Evolutionary conservation across 2,797 vertebrate species (phyloP).

Genomic region (Muraenolepis orangiensis): DNA sequence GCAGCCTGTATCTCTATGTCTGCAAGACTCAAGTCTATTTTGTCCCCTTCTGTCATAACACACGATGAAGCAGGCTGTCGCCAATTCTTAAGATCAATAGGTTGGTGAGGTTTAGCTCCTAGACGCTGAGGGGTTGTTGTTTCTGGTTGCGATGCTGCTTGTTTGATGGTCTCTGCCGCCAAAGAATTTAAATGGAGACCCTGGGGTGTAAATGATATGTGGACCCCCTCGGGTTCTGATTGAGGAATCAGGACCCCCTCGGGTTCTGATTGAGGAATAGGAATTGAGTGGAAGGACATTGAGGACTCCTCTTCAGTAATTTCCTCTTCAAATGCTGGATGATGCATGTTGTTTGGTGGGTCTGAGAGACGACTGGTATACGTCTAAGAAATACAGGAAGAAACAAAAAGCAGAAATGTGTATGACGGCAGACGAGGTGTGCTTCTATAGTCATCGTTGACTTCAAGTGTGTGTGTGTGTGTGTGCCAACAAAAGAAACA

Average conservation of each 20-base stretch:
- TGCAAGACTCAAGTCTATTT: constrained; percentile 28
- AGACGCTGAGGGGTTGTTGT: constrained; percentile 27
- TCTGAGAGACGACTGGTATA: constrained; percentile 58
- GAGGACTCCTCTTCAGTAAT: constrained; percentile 35
- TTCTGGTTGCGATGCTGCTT: constrained; percentile 17
- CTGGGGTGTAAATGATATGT: not conserved
- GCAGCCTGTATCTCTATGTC: constrained; percentile 25
- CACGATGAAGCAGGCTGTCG: constrained; percentile 45
- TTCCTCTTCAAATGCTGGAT: constrained; percentile 69
- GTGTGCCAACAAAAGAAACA: not conserved
- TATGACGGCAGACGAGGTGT: not conserved
- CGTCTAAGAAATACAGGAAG: constrained; percentile 61
- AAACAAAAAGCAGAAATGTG: not conserved
- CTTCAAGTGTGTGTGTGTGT: not conserved
- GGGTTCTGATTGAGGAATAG: constrained; percentile 43
- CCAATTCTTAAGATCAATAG: not conserved
- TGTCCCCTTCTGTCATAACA: constrained; percentile 41
- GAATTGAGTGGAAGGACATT: constrained; percentile 50
- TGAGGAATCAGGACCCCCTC: constrained; percentile 27
- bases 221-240: constrained; percentile 25
- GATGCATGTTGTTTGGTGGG: constrained; percentile 69
- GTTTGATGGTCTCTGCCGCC: constrained; percentile 20
- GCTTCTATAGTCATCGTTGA: not conserved
- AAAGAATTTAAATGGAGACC: not conserved
- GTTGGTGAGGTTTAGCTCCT: constrained; percentile 39